phyloP scores from a whole-genome alignment of 2,888 invertebrate genomes.

The Leptopterna dolabrata region DNA sequence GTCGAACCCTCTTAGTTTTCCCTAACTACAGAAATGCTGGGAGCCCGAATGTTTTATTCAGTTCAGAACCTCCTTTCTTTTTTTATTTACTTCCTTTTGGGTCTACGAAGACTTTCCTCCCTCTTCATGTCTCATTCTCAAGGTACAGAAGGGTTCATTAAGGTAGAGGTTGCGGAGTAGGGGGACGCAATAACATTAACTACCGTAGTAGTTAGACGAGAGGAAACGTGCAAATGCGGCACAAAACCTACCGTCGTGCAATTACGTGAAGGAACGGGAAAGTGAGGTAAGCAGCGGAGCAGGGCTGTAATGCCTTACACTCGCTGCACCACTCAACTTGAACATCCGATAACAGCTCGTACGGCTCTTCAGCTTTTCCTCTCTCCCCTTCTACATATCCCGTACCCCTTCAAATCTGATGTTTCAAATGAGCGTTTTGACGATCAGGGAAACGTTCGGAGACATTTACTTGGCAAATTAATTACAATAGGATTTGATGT shows the following conservation, averaged over 20 bases:
- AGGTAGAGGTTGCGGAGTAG: not conserved
- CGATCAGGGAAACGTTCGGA: no score
- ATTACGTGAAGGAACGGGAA: conserved; percentile 19
- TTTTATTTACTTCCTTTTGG: conserved; percentile 19
- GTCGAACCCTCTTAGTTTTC: not conserved
- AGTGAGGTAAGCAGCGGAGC: not conserved
- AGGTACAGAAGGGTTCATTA: conserved; percentile 35
- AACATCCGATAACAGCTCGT: not conserved
- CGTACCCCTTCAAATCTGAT: not conserved
- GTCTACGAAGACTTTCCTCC: conserved; percentile 23
- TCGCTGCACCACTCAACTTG: not conserved
- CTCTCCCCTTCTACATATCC: not conserved
- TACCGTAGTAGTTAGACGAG: conserved; percentile 25
- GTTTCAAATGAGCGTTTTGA: not conserved
- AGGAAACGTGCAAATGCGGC: conserved; percentile 45
- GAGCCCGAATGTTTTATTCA: conserved; percentile 38
- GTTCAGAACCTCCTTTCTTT: conserved; percentile 6
- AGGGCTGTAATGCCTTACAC: not conserved
- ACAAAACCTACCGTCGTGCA: conserved; percentile 29
- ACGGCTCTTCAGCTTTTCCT: not conserved
- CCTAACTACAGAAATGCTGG: not conserved
- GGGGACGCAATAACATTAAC: conserved; percentile 46
- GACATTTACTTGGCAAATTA: no score
- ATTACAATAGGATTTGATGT: no score
- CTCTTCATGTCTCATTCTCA: not conserved